Percentiles rank a stretch among this genome's conserved stretches.
Evolutionary conservation across 2,888 invertebrate genomes (phyloP).

Genomic region (Periphyllus acericola): DNA sequence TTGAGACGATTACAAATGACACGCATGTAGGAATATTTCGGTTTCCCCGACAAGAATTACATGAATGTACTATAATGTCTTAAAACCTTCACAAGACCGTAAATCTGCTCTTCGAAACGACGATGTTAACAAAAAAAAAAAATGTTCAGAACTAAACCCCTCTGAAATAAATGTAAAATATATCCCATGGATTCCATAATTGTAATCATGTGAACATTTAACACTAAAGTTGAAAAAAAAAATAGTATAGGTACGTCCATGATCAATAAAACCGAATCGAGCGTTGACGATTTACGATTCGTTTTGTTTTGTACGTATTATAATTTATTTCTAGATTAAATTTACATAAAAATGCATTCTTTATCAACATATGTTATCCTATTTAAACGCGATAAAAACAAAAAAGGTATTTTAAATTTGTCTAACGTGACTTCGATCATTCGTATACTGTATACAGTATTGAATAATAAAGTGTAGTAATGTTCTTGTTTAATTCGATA

Average conservation of each 20-base stretch:
- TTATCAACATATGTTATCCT: no score
- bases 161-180: background rate
- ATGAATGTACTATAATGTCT: slow-evolving; percentile 6
- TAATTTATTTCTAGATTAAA: no score
- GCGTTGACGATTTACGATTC: no score
- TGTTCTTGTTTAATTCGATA: no score
- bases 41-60: background rate
- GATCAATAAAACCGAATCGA: no score
- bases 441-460: no score
- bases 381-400: no score
- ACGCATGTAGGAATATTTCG: slow-evolving; percentile 15
- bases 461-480: no score
- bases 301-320: no score
- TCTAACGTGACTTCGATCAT: no score
- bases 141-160: background rate
- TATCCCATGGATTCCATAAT: background rate
- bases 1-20: slow-evolving; percentile 37
- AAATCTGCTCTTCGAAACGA: background rate
- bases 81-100: slow-evolving; percentile 7
- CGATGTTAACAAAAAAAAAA: background rate
- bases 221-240: background rate
- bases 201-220: background rate
- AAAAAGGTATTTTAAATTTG: no score
- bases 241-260: background rate
- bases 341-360: no score